Base-by-base conservation (phyloP, 2,797 vertebrate species). In the Lepidocolaptes lacrymiger region DNA sequence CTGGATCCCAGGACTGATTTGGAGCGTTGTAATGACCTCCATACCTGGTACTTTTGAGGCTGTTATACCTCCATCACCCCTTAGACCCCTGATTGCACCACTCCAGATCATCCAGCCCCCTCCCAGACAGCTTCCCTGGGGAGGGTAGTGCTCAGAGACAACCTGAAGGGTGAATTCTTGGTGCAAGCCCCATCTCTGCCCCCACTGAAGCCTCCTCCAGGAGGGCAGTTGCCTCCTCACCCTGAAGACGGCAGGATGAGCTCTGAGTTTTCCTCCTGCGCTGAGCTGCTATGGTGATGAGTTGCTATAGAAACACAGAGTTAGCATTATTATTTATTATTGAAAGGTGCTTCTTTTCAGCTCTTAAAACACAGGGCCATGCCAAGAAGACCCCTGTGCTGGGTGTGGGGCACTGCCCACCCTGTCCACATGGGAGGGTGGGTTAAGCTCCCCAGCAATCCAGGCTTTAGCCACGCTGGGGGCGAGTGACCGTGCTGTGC, bases 261-360 rank as follows among this genome's bases (percentile, higher is more conserved):
- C 95, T 93, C 89, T 2, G 89, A 94, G 93, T 91, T 80, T 49
- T 88, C 91, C 91, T 95, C 82, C 91, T 37, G 85, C 0, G 43
- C 92, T 13, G 84, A 92, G 96, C 95, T 97, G 95, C 96, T 96
- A 97, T 97, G 95, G 95, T 93, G 96, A 97, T 96, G 95, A 91
- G 96, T 97, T 97, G 95, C 96, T 96, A 97, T 97, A 96, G 96
- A 97, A 97, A 97, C 96, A 63, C 89, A 84, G 77, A 91, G 92
- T 97, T 96, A 97, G 91, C 95, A 91, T 94, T 97, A 96, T 94
- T 97, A 95, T 96, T 96, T 97, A 97, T 96, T 96, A 95, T 75
- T 86, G 91, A 92, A 95, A 96, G 93, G 96, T 96, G 93, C 66
- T 92, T 73, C 95, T 84, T 94, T 92, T 58, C 85, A 36, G 85